phyloP scores from a whole-genome alignment of 1,140 invertebrate genomes.

The Cotesia glomerata region DNA sequence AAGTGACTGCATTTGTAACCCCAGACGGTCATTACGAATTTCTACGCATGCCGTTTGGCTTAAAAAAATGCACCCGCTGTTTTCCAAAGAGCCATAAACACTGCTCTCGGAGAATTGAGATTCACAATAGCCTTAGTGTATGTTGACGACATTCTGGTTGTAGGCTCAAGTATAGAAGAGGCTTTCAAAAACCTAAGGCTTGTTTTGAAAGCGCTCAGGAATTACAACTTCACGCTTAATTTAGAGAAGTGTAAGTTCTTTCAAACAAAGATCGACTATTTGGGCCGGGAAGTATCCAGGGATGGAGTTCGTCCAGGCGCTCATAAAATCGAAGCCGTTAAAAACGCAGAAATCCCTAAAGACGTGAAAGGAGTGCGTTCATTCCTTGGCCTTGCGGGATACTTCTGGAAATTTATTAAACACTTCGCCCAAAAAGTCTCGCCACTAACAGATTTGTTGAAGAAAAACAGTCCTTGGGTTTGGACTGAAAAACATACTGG shows the following conservation, averaged over 20 bases:
- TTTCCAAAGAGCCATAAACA: slow-evolving; percentile 46
- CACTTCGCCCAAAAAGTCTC: slow-evolving; percentile 31
- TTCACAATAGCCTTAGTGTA: slow-evolving; percentile 20
- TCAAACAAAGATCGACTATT: slow-evolving; percentile 40
- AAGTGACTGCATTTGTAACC: slow-evolving; percentile 36
- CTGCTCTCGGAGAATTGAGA: not conserved
- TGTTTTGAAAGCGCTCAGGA: slow-evolving; percentile 30
- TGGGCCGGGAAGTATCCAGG: slow-evolving; percentile 39
- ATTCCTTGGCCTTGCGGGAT: slow-evolving; percentile 47
- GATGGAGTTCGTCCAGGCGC: slow-evolving; percentile 31
- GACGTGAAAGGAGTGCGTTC: slow-evolving; percentile 43
- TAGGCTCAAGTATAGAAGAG: slow-evolving; percentile 28
- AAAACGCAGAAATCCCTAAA: slow-evolving; percentile 42
- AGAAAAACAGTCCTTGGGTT: not conserved
- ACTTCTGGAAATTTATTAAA: slow-evolving; percentile 48
- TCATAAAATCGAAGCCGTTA: slow-evolving; percentile 47
- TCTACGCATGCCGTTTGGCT: slow-evolving; percentile 59
- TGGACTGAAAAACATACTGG: not conserved
- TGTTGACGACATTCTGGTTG: slow-evolving; percentile 35
- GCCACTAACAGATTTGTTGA: slow-evolving; percentile 34
- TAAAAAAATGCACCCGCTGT: slow-evolving; percentile 54
- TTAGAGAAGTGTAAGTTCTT: slow-evolving; percentile 34
- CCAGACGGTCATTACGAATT: slow-evolving; percentile 47
- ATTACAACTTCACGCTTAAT: slow-evolving; percentile 29
- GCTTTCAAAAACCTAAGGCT: slow-evolving; percentile 31